phyloP scores from a whole-genome alignment of 2,888 invertebrate species.

The Latrodectus elegans region DNA sequence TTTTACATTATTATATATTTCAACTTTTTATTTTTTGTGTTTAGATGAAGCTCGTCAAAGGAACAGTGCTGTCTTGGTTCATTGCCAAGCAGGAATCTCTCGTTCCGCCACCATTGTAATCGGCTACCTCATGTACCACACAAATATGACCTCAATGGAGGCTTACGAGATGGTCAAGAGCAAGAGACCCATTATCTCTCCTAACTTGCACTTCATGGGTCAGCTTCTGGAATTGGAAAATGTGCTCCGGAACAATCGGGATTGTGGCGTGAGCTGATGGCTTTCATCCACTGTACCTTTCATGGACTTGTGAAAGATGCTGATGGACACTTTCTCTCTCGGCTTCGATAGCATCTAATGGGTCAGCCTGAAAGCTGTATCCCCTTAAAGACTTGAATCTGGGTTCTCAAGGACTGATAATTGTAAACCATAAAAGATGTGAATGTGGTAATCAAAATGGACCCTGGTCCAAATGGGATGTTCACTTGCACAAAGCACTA shows the following conservation, averaged over 20 bases:
- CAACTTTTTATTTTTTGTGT: conserved; percentile 71
- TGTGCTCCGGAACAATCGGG: conserved; percentile 75
- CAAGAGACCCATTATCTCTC: conserved; percentile 91
- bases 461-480: too few species aligned
- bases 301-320: conserved; percentile 9
- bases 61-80: conserved; percentile 87
- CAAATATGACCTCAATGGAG: conserved; percentile 86
- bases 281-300: conserved; percentile 12
- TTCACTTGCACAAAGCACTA: background rate
- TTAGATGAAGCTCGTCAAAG: conserved; percentile 83
- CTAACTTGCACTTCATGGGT: conserved; percentile 94
- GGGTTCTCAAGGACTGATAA: background rate
- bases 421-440: too few species aligned
- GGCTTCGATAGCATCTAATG: background rate
- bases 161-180: conserved; percentile 90
- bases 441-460: too few species aligned
- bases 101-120: conserved; percentile 95
- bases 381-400: background rate
- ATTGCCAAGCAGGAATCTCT: conserved; percentile 96
- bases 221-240: conserved; percentile 90
- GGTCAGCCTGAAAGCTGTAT: background rate
- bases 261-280: conserved; percentile 62
- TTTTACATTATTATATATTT: too few species aligned
- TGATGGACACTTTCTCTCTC: background rate
- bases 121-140: conserved; percentile 94